Evolutionary conservation across 2,888 invertebrate species (phyloP), one percentile per base, ranked within the genome.

Genomic region (Schizaphis graminum): DNA sequence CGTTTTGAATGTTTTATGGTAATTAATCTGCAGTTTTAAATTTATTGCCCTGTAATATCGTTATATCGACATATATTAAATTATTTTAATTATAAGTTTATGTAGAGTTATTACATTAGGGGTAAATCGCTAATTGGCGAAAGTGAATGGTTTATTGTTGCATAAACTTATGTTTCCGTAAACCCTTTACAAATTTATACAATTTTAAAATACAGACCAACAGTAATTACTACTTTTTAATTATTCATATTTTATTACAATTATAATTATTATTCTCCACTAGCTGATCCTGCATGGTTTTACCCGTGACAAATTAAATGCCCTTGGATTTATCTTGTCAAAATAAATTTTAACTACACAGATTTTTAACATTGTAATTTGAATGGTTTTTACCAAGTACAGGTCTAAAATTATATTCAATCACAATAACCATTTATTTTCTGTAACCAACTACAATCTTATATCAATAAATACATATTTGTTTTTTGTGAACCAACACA

Each of bases 41-140:
- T 92, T 92, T 92, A 92, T 92, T 67, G 10, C 61, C 92, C 47
- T 85, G 4, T 26, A 87, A 26, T 86, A 92, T 61, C 24, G 61
- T 16, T 35, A 3, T 49, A 47, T 47, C 86, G 86, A 77, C 35
- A 7, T 35, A 77, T 77, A n/a, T 86, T n/a, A 57, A 87, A 92
- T 91, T 28, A 53, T 91, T 86, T 86, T 86, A 57, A 91, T 92
- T 92, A 92, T 87, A 87, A 92, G 61, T 92, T 92, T n/a, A 47
- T 67, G 49, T 86, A 53, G 44, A 86, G 26, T 87, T 87, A 92
- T 92, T 87, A 87, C 24, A 41, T 77, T 35, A 10, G 7, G 11
- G 41, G 53, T 84, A 84, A 41, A 91, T 67, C 84, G 53, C 53
- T 89, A 57, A 47, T 84, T 53, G 41, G 11, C 41, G 49, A 87